A percentile compares a stretch with the other conserved stretches of the same genome.
Evolutionary conservation across 2,888 invertebrate genomes (phyloP).

Genomic region (Pocota personata): DNA sequence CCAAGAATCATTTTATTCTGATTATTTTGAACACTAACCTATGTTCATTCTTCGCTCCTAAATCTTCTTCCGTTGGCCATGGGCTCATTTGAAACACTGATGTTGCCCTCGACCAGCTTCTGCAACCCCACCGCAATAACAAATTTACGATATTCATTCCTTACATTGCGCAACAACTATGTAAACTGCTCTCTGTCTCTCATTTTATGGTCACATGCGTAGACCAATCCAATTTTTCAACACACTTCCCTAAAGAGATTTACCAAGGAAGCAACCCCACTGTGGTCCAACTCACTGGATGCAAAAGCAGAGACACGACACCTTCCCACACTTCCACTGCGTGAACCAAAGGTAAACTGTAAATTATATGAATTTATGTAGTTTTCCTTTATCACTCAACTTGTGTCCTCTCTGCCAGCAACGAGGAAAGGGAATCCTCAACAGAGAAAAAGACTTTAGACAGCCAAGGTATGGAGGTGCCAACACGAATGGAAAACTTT

Average conservation of each 20-base stretch:
- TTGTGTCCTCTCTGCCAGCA: conserved; percentile 37
- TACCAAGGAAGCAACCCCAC: neutral
- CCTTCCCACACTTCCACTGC: neutral
- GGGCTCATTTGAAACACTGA: neutral
- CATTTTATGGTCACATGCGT: conserved; percentile 55
- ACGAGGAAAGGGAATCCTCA: neutral
- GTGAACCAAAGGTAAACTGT: conserved; percentile 53
- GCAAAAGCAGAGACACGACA: neutral
- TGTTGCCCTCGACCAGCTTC: neutral
- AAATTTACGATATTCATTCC: neutral
- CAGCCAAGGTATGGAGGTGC: conserved; percentile 52
- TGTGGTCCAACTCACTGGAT: neutral
- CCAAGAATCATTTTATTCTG: too few species aligned
- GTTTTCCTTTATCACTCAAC: conserved; percentile 71
- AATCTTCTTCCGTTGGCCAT: neutral
- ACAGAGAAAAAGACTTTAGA: conserved; percentile 33
- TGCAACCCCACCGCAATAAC: neutral
- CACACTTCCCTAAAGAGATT: too few species aligned
- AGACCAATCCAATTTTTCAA: neutral
- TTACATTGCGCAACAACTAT: neutral
- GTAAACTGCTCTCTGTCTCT: neutral
- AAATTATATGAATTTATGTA: conserved; percentile 73
- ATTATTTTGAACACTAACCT: too few species aligned
- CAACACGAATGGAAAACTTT: conserved; percentile 71
- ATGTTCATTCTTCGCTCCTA: too few species aligned